Evolutionary conservation across 37 sponge, comb jelly and placozoan genomes (phyloP).

Genomic region (Dysidea cf. avara): DNA sequence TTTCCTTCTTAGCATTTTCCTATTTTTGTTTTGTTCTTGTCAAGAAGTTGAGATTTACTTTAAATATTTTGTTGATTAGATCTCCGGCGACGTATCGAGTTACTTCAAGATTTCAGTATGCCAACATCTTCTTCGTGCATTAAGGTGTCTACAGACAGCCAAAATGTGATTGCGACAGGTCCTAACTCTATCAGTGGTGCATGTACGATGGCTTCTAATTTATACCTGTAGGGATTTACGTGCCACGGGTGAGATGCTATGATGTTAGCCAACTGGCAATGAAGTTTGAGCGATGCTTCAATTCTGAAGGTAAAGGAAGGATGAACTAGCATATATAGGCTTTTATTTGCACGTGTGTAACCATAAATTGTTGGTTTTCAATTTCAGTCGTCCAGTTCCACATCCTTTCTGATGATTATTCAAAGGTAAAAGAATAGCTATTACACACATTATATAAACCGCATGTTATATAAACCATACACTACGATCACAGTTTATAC

Average conservation of each 20-base stretch:
- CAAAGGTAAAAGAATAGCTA: conserved; percentile 64
- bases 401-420: conserved; percentile 92
- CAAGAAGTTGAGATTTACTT: too few species aligned
- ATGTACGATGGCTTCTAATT: background rate
- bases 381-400: conserved; percentile 67
- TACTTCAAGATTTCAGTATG: conserved; percentile 95
- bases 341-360: background rate
- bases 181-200: background rate
- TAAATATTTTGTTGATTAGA: too few species aligned
- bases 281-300: conserved; percentile 96
- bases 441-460: background rate
- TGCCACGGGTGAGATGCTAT: conserved; percentile 89
- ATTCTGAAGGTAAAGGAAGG: conserved; percentile 66
- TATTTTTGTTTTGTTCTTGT: too few species aligned
- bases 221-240: conserved; percentile 61
- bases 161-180: conserved; percentile 87
- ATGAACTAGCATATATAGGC: background rate
- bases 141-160: conserved; percentile 63
- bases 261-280: conserved; percentile 90
- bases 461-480: background rate
- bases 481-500: background rate
- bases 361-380: background rate
- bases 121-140: conserved; percentile 75
- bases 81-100: conserved; percentile 79
- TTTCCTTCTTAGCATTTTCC: too few species aligned